phyloP scores from a whole-genome alignment of 2,113 vertebrate species.

The Scytalopus superciliaris region DNA sequence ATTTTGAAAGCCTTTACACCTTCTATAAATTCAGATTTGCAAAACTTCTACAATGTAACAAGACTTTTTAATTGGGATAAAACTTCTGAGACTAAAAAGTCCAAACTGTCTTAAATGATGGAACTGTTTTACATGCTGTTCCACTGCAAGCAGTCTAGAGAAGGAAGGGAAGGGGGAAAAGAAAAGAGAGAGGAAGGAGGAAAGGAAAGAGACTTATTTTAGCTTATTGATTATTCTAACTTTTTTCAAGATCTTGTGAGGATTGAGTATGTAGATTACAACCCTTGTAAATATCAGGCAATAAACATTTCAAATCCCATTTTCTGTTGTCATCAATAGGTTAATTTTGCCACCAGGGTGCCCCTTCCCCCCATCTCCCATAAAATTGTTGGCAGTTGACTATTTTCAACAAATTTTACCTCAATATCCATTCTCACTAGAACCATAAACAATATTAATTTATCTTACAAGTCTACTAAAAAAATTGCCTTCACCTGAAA shows the following conservation, averaged over 20 bases:
- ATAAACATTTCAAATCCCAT: background rate
- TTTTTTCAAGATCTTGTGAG: conserved; percentile 34
- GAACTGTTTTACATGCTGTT: conserved; percentile 17
- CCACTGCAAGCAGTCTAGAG: background rate
- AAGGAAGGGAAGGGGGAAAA: background rate
- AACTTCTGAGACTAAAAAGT: background rate
- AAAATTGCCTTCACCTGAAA: conserved; percentile 51
- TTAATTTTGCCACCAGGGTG: background rate
- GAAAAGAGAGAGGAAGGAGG: background rate
- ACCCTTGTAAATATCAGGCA: conserved; percentile 6
- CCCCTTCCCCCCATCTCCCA: background rate
- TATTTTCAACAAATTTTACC: conserved; percentile 63
- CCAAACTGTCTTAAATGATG: background rate
- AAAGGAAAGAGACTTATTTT: background rate
- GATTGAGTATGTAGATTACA: background rate
- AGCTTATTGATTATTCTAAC: conserved; percentile 30
- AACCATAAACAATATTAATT: conserved; percentile 61
- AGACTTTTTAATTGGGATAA: background rate
- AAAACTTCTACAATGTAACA: background rate
- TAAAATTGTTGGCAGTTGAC: conserved; percentile 22
- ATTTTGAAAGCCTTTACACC: background rate
- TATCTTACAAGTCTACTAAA: conserved; percentile 66
- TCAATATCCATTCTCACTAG: conserved; percentile 60
- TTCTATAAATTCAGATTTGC: conserved; percentile 17
- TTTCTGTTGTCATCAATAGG: background rate